Percentiles rank a stretch among this genome's conserved stretches.
phyloP scores from a whole-genome alignment of 1,140 invertebrate genomes.

The Rhizoglyphus robini region DNA sequence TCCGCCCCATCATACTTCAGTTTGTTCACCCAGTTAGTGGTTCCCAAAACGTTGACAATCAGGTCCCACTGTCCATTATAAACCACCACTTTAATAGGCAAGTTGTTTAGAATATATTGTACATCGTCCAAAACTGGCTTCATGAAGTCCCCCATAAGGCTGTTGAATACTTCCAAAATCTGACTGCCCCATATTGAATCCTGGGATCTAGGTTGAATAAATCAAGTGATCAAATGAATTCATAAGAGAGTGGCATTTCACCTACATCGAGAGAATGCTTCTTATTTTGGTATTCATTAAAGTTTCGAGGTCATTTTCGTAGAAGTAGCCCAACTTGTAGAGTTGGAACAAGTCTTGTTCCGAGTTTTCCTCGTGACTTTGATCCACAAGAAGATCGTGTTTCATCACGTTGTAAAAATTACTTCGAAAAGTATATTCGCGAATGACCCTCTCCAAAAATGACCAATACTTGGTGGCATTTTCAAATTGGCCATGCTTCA shows the following conservation, averaged over 20 bases:
- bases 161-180: constrained; percentile 45
- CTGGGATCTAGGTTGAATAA: background rate
- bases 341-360: background rate
- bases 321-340: background rate
- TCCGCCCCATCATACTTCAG: constrained; percentile 46
- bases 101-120: constrained; percentile 39
- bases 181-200: constrained; percentile 48
- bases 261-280: background rate
- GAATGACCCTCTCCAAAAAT: constrained; percentile 45
- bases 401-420: constrained; percentile 65
- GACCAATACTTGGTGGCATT: constrained; percentile 50
- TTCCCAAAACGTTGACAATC: constrained; percentile 53
- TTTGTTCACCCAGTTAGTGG: constrained; percentile 52
- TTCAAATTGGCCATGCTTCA: constrained; percentile 37
- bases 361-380: too few relatives aligned
- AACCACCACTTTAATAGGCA: constrained; percentile 51
- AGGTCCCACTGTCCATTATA: constrained; percentile 55
- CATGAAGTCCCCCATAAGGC: constrained; percentile 60
- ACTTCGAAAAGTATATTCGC: constrained; percentile 42
- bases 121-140: constrained; percentile 54
- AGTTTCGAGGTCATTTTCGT: constrained; percentile 32
- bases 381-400: too few relatives aligned
- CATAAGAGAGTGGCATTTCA: constrained; percentile 28
- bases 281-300: constrained; percentile 40
- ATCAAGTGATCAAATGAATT: background rate